phyloP scores from a whole-genome alignment of 37 sponge, comb jelly and placozoan species.

The Crambe crambe region DNA sequence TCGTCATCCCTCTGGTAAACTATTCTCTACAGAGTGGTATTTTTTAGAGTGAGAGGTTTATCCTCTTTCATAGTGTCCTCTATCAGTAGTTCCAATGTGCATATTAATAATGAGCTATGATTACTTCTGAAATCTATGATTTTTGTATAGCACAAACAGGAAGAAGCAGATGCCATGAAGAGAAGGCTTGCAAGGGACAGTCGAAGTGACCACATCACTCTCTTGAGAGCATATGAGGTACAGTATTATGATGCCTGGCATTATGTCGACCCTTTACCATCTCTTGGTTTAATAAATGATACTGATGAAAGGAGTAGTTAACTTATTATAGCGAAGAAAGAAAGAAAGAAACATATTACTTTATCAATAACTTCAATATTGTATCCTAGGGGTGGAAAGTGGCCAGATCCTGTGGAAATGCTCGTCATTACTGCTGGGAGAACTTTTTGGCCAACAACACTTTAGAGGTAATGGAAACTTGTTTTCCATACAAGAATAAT shows the following conservation, averaged over 20 bases:
- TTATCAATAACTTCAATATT: too few species aligned
- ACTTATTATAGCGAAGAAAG: background rate
- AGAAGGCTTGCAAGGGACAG: constrained; percentile 55
- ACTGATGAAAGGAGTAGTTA: too few species aligned
- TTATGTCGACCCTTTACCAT: too few species aligned
- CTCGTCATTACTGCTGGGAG: constrained; percentile 73
- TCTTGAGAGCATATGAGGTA: constrained; percentile 73
- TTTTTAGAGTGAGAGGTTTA: background rate
- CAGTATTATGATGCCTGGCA: background rate
- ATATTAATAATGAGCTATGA: background rate
- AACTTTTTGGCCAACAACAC: constrained; percentile 74
- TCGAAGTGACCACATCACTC: constrained; percentile 75
- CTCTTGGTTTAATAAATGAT: too few species aligned
- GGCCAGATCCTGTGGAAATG: constrained; percentile 14
- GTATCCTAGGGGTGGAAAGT: constrained; percentile 77
- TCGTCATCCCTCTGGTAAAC: constrained; percentile 74
- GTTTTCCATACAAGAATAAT: too few species aligned
- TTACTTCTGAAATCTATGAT: too few species aligned
- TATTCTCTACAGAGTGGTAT: background rate
- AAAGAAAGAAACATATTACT: background rate
- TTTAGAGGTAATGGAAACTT: constrained; percentile 70
- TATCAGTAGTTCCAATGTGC: background rate
- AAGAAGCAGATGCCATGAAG: constrained; percentile 64
- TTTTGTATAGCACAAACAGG: constrained; percentile 61
- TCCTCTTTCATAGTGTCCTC: background rate